Conservation (phyloP, 2,797 vertebrate species). For the Carcharodon carcharias region DNA sequence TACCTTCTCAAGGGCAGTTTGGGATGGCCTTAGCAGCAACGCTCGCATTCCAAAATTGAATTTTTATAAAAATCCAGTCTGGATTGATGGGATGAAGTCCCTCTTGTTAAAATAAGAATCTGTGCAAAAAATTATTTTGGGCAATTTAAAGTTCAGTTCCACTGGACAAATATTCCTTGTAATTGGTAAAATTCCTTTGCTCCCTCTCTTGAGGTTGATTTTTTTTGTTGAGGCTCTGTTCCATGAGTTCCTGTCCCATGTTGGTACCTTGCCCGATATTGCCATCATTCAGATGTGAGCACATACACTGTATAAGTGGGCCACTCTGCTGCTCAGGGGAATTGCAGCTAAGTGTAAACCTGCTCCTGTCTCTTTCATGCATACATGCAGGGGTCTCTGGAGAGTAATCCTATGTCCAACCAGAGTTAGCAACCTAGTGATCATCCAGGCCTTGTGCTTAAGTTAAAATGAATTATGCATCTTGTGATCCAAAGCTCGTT, state of each 20-base stretch:
- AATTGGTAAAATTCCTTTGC: not conserved
- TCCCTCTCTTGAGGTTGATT: not conserved
- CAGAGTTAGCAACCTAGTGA: not conserved
- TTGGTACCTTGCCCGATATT: not conserved
- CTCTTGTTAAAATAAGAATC: not conserved
- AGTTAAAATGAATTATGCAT: not conserved
- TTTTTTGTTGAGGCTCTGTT: not conserved
- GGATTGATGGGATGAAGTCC: not conserved
- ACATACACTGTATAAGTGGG: not conserved
- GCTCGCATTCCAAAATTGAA: too few relatives aligned
- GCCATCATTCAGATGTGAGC: not conserved
- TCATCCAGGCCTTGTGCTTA: not conserved
- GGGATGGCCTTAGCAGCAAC: too few relatives aligned
- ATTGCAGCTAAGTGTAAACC: not conserved
- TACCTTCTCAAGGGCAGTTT: too few relatives aligned
- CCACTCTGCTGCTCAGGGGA: not conserved
- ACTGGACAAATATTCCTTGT: not conserved
- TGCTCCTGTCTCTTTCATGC: not conserved
- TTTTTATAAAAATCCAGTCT: not conserved
- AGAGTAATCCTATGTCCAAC: not conserved
- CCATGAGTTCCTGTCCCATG: not conserved
- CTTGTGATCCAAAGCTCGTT: not conserved
- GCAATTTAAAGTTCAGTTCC: not conserved
- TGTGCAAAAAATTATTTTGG: not conserved
- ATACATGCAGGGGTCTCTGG: not conserved